Percentiles rank a stretch among this genome's conserved stretches.
Conservation (phyloP, 2,113 vertebrate species). For the Hucho hucho region DNA sequence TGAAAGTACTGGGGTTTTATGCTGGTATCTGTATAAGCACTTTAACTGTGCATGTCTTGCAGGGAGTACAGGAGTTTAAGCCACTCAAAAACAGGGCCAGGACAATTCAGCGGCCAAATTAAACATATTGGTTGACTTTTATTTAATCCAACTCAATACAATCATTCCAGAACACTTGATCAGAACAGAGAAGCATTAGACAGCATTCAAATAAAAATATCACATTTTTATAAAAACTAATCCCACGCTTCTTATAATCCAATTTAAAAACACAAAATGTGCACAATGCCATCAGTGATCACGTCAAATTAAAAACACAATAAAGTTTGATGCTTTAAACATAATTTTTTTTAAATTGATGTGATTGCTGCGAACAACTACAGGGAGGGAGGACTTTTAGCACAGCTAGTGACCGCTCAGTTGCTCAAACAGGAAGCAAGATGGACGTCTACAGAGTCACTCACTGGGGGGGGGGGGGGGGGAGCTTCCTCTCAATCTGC, state of each 20-base stretch:
- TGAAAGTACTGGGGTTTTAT: too few species aligned
- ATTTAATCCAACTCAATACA: slow-evolving; percentile 27
- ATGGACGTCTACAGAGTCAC: not conserved
- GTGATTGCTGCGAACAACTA: not conserved
- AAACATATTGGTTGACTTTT: slow-evolving; percentile 3
- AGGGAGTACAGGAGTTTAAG: too few species aligned
- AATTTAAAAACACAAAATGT: too few species aligned
- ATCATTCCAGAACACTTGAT: slow-evolving; percentile 11
- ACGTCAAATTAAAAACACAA: too few species aligned
- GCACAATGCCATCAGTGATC: too few species aligned
- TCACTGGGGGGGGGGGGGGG: too few species aligned
- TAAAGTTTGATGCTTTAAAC: not conserved
- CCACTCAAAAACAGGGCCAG: too few species aligned
- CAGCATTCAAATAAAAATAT: not conserved
- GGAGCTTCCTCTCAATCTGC: too few species aligned
- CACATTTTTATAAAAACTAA: too few species aligned
- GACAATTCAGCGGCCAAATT: too few species aligned
- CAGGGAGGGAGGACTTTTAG: not conserved
- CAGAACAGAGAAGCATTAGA: slow-evolving; percentile 11
- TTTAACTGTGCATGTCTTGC: too few species aligned
- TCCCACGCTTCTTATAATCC: not conserved
- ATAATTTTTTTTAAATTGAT: not conserved
- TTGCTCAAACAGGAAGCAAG: not conserved
- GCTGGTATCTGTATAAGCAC: too few species aligned
- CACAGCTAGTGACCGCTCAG: not conserved